Percentiles rank a stretch among this genome's conserved stretches.
Conservation (phyloP, 2,888 invertebrate species). For the Scaptomyza polygonia region DNA sequence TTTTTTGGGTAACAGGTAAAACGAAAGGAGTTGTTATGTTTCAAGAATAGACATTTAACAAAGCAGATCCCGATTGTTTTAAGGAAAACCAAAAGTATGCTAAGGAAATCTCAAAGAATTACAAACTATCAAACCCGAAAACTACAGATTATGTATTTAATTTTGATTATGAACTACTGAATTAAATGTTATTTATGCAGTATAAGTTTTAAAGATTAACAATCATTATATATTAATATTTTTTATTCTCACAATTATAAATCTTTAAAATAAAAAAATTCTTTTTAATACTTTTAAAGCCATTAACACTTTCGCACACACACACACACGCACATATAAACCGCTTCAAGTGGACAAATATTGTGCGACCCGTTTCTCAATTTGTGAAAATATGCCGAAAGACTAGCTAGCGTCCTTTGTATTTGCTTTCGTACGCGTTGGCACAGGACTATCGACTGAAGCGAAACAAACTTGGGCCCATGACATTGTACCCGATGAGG, state of each 20-base stretch:
- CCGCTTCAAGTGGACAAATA: conserved; percentile 23
- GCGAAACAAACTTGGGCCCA: conserved; percentile 46
- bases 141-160: too few relatives aligned
- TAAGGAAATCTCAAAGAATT: too few relatives aligned
- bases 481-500: conserved; percentile 17
- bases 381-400: conserved; percentile 32
- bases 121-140: too few relatives aligned
- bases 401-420: conserved; percentile 35
- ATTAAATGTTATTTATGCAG: neutral
- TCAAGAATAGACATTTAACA: too few relatives aligned
- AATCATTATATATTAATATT: neutral
- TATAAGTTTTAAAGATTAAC: neutral
- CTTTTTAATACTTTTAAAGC: conserved; percentile 46
- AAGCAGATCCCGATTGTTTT: too few relatives aligned
- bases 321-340: conserved; percentile 12
- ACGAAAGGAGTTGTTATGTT: too few relatives aligned
- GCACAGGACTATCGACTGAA: conserved; percentile 74
- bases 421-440: conserved; percentile 68
- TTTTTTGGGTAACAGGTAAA: too few relatives aligned
- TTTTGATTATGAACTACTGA: too few relatives aligned
- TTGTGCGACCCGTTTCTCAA: conserved; percentile 16
- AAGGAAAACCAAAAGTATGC: too few relatives aligned
- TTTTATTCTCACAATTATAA: neutral
- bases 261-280: neutral
- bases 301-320: conserved; percentile 13